Evolutionary conservation across 2,888 invertebrate species (phyloP).

Genomic region (Taenaris catops): DNA sequence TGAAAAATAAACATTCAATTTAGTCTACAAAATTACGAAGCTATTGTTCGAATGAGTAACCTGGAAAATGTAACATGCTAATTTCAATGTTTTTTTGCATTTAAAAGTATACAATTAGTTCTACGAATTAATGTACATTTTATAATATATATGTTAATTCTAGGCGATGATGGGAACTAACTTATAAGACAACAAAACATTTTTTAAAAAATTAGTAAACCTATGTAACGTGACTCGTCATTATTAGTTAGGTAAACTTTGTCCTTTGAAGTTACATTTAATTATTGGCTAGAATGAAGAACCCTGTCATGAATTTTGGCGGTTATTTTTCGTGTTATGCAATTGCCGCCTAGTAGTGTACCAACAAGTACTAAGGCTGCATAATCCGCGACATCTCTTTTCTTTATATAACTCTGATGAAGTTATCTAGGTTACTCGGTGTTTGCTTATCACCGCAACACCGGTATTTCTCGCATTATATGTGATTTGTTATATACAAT

Average conservation of each 20-base stretch:
- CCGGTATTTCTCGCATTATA: slow-evolving; percentile 8
- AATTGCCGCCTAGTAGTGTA: slow-evolving; percentile 8
- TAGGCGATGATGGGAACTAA: no score
- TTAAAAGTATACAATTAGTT: no score
- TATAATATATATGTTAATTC: no score
- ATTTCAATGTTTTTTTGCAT: no score
- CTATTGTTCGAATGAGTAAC: no score
- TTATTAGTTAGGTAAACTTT: slow-evolving; percentile 59
- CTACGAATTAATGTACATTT: no score
- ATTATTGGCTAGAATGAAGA: slow-evolving; percentile 1
- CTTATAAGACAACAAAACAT: no score
- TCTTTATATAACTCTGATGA: slow-evolving; percentile 14
- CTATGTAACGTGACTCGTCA: no score
- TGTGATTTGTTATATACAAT: slow-evolving; percentile 2
- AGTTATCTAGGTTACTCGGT: slow-evolving; percentile 7
- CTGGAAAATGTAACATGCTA: no score
- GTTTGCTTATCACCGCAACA: slow-evolving; percentile 9
- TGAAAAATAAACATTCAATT: no score
- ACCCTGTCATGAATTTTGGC: slow-evolving; percentile 2
- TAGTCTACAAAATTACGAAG: no score
- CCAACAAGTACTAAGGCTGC: slow-evolving; percentile 15
- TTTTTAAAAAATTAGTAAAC: no score
- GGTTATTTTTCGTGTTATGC: slow-evolving; percentile 5
- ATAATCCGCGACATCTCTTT: slow-evolving; percentile 15
- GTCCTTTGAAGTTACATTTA: slow-evolving; percentile 27